Evolutionary conservation across 2,113 vertebrate genomes (phyloP).

Genomic region (Lota lota): DNA sequence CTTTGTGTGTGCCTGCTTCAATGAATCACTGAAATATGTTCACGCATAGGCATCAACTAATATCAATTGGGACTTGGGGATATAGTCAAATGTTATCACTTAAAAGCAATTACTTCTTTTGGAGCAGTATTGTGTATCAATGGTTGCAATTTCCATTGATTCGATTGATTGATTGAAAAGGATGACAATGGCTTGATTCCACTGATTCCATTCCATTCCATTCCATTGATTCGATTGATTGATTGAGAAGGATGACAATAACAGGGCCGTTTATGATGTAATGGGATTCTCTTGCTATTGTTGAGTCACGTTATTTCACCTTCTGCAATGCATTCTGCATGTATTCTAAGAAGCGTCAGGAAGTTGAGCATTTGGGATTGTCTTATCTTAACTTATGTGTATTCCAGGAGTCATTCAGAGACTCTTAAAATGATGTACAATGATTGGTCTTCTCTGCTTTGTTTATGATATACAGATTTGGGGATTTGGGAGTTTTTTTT

Average conservation of each 20-base stretch:
- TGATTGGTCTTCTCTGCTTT: neutral
- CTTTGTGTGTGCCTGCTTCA: constrained; percentile 68
- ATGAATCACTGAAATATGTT: constrained; percentile 61
- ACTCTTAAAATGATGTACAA: neutral
- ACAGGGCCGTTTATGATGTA: constrained; percentile 18
- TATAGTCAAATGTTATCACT: neutral
- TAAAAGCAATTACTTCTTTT: neutral
- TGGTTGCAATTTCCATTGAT: constrained; percentile 16
- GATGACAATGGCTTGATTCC: constrained; percentile 28
- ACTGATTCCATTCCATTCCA: no score
- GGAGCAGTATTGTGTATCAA: neutral
- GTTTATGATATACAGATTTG: neutral
- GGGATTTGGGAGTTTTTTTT: no score
- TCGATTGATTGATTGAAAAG: constrained; percentile 7
- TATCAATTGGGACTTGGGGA: neutral
- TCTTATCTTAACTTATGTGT: neutral
- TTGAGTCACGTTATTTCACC: neutral
- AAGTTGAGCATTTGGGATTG: neutral
- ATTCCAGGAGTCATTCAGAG: neutral
- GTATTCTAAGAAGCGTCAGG: constrained; percentile 20
- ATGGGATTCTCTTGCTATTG: constrained; percentile 8
- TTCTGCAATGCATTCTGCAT: neutral
- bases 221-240: constrained; percentile 5
- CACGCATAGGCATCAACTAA: constrained; percentile 34
- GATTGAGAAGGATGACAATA: constrained; percentile 22